Evolutionary conservation across 2,113 vertebrate species (phyloP), one percentile per base, ranked within the genome.

Genomic region (Ctenomys sociabilis): DNA sequence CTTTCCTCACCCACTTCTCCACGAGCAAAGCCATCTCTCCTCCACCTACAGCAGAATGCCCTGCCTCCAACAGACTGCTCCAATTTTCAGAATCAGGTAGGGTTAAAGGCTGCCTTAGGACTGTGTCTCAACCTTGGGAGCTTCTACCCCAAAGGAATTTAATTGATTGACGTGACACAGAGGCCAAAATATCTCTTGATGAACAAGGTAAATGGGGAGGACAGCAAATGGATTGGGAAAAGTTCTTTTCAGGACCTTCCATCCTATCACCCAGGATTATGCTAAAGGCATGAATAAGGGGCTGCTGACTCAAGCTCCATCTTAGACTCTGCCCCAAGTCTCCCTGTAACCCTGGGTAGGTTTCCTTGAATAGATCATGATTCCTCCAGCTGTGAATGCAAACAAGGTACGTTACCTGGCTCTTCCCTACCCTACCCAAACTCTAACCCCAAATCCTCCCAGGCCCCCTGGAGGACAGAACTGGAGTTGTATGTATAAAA

Each of bases 381-480:
- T 77, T 61, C 88, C n/a, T 52, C 57, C 82, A 72, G 52, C 32
- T 72, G 70, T 78, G 54, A 90, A 24, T 32, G 77, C 70, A 93
- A 28, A 19, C 22, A 80, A 32, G 13, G 24, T 3, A 64, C 37
- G 59, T 49, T 86, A 49, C 11, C 14, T 73, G 35, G 28, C 32
- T 88, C 59, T 49, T 21, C 24, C 37, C 22, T 5, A 54, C 30
- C 32, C 49, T 5, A 54, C 8, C 45, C 17, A 21, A 24, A 24
- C 35, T 43, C 59, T 10, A n/a, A 22, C 35, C 52, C 59, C 11
- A 6, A 81, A 68, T 73, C 93, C 87, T 88, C 35, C 22, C 17
- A 11, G 32, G 0, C 73, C 54, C 66, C 97, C 82, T 97, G 73
- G 82, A 94, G 78, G 52, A 52, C 78, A 77, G n/a, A 94, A 70